Conservation (phyloP, 2,797 vertebrate species). For the Hyperoplus lanceolatus region DNA sequence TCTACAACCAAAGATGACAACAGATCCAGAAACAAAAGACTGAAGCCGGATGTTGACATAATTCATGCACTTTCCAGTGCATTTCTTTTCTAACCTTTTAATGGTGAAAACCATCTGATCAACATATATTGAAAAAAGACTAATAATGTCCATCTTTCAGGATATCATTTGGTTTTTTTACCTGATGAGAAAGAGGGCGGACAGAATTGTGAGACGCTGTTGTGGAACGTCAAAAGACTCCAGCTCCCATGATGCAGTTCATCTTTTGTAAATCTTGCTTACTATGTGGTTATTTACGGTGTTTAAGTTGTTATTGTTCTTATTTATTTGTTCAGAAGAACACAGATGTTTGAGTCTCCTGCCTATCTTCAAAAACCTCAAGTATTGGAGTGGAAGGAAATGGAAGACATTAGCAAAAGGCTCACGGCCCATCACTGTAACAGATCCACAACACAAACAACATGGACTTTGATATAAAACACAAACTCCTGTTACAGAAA, state of each 20-base stretch:
- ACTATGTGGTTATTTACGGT: conserved; percentile 60
- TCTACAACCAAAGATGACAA: conserved; percentile 85
- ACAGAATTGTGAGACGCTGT: conserved; percentile 25
- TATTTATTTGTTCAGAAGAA: conserved; percentile 85
- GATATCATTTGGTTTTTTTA: conserved; percentile 53
- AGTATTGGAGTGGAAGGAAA: conserved; percentile 61
- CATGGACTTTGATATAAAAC: conserved; percentile 31
- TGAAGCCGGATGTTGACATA: conserved; percentile 43
- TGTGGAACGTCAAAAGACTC: conserved; percentile 46
- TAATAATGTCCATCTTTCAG: conserved; percentile 26
- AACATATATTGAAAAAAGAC: conserved; percentile 11
- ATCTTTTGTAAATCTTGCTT: conserved; percentile 58
- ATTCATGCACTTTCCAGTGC: conserved; percentile 49
- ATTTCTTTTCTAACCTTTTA: conserved; percentile 29
- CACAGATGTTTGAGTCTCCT: conserved; percentile 56
- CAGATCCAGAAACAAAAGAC: conserved; percentile 51
- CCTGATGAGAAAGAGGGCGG: conserved; percentile 39
- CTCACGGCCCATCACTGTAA: conserved; percentile 28
- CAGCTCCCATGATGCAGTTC: conserved; percentile 31
- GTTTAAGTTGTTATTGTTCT: conserved; percentile 60
- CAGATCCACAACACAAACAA: conserved; percentile 29
- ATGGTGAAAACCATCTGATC: conserved; percentile 28
- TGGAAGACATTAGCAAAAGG: conserved; percentile 31
- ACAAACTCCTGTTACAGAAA: conserved; percentile 51
- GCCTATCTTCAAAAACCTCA: conserved; percentile 69